phyloP scores from a whole-genome alignment of 2,113 vertebrate species.

The Poeciliopsis retropinna region DNA sequence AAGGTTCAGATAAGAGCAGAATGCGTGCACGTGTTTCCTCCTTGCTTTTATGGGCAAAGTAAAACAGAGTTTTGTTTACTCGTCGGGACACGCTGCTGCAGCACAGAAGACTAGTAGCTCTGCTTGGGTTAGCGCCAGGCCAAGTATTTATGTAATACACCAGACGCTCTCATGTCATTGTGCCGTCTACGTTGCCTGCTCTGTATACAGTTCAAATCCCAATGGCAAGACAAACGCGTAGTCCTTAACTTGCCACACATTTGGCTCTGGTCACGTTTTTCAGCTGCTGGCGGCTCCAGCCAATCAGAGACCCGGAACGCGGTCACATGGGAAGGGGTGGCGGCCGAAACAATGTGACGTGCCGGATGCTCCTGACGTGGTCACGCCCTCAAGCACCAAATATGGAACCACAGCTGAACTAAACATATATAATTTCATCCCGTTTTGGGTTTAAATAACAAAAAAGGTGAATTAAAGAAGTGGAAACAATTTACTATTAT shows the following conservation, averaged over 20 bases:
- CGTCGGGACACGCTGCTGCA: slow-evolving; percentile 9
- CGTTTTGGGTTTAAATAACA: background rate
- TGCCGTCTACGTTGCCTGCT: slow-evolving; percentile 23
- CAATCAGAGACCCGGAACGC: slow-evolving; percentile 59
- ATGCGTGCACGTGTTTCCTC: slow-evolving; percentile 40
- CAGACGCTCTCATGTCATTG: slow-evolving; percentile 37
- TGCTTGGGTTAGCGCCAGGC: slow-evolving; percentile 19
- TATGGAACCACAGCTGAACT: slow-evolving; percentile 23
- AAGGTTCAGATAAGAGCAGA: background rate
- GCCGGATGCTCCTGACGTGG: accelerated
- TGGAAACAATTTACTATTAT: accelerated
- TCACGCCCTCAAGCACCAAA: slow-evolving; percentile 59
- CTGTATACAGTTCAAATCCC: slow-evolving; percentile 7
- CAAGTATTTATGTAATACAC: slow-evolving; percentile 52
- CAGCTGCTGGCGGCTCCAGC: slow-evolving; percentile 43
- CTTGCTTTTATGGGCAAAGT: slow-evolving; percentile 6
- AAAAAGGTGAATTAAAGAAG: background rate
- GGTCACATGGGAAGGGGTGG: slow-evolving; percentile 32
- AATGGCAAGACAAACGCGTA: slow-evolving; percentile 46
- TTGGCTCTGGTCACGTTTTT: slow-evolving; percentile 76
- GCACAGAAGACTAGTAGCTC: background rate
- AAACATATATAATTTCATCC: background rate
- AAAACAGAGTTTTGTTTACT: slow-evolving; percentile 38
- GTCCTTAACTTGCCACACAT: slow-evolving; percentile 59
- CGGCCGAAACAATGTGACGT: slow-evolving; percentile 45